phyloP scores from a whole-genome alignment of 2,888 invertebrate genomes.

The Resseliella maxima region DNA sequence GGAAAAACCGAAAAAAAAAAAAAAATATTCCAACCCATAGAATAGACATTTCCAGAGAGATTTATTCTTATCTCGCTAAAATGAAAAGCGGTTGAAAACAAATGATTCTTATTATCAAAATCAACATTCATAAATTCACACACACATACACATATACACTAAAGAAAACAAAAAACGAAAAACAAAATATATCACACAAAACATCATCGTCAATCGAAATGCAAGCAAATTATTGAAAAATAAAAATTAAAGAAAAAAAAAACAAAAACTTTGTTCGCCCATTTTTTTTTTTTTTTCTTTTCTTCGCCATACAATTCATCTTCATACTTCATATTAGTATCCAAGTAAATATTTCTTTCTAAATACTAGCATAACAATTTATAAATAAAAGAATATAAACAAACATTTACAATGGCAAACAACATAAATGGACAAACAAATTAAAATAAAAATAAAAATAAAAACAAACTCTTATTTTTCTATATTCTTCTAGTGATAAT shows the following conservation, averaged over 20 bases:
- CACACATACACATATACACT: neutral
- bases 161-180: neutral
- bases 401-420: no score
- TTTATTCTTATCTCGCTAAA: no score
- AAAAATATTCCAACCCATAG: no score
- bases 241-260: no score
- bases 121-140: no score
- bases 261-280: no score
- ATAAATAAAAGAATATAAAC: neutral
- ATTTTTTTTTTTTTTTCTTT: no score
- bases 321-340: neutral
- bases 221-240: conserved; percentile 18
- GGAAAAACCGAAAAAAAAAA: neutral
- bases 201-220: neutral
- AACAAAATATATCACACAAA: neutral
- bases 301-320: neutral
- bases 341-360: neutral
- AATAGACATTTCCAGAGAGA: no score
- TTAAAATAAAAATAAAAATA: neutral
- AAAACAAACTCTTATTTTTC: conserved; percentile 34
- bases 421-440: no score
- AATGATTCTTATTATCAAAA: no score
- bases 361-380: neutral
- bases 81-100: no score
- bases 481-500: conserved; percentile 44